These are phyloP conservation scores for Acanthurus leucopareius DNA, from an alignment of 2,797 vertebrate species.

Conservation along the genomic window DNA sequence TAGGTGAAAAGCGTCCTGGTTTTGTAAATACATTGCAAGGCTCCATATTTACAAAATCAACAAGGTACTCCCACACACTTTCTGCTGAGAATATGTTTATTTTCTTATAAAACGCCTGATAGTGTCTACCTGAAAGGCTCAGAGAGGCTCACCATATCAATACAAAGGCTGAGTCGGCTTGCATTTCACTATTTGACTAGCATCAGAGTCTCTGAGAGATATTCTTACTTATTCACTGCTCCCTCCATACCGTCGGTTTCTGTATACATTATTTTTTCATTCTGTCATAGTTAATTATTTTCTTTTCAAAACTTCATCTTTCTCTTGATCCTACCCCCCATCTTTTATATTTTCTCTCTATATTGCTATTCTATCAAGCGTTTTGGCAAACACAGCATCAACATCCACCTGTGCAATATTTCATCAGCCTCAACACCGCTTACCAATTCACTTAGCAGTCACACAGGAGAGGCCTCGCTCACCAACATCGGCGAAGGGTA, in stretches of 20 bases:
- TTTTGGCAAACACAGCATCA: conserved; percentile 55
- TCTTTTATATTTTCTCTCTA: background rate
- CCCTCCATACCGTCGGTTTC: background rate
- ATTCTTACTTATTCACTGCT: conserved; percentile 11
- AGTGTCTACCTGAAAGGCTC: conserved; percentile 2
- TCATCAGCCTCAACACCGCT: conserved; percentile 59
- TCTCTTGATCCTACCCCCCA: background rate
- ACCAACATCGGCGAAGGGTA: conserved; percentile 32
- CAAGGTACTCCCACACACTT: background rate
- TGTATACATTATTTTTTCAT: background rate
- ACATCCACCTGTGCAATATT: conserved; percentile 54
- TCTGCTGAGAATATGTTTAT: conserved; percentile 1
- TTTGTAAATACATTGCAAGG: background rate
- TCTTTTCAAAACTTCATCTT: background rate
- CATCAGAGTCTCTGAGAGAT: conserved; percentile 18
- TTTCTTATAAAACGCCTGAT: conserved; percentile 10
- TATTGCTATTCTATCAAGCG: background rate
- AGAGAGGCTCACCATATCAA: conserved; percentile 24
- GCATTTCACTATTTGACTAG: conserved; percentile 1
- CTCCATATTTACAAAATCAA: background rate
- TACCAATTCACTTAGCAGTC: conserved; percentile 64
- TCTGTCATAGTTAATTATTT: background rate
- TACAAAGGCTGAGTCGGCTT: conserved; percentile 17
- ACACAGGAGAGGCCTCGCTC: conserved; percentile 36
- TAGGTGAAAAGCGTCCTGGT: background rate